Base-by-base conservation (phyloP, 64 coral and sea anemone genomes). In the Acropora tenuis region DNA sequence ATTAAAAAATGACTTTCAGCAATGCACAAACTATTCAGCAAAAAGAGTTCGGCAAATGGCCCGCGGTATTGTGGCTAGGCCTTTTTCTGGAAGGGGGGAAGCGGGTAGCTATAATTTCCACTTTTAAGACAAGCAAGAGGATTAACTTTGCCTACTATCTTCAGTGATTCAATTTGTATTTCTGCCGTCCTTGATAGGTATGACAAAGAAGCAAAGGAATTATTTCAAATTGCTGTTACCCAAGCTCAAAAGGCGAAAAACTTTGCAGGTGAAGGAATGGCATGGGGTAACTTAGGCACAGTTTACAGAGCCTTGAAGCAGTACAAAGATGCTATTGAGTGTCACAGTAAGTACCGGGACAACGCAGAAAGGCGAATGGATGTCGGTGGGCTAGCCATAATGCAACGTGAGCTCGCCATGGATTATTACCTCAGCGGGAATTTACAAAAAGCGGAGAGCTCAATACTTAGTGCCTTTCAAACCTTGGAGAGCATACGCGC, bases 221-320 rank as follows among this genome's bases (percentile, higher is more conserved):
- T 94, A 79, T 89, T 94, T 69, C 11, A 52, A 30, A 65, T 89
- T 74, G 92, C 87, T 17, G 49, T 94, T 43, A 43, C 89, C 16
- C 43, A 50, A 16, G 78, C 88, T 12, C 69, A 74, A 8, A 73
- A 42, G 13, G 92, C 92, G 8, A 45, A 67, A 68, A 94, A 94
- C 58, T 82, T 94, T 44, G 92, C 92, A 16, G 78, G 92, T 50
- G 92, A 94, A 50, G 92, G 92, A 16, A 94, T 94, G 92, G 92
- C 92, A 1, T 89, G 92, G 92, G 92, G 92, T 7, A 94, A 94
- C 30, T 71, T 94, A 6, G 92, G 92, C 53, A 84, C 87, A 7
- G 92, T 94, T 3, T 89, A 94, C 58, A 89, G 92, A 82, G 58
- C 79, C 15, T 75, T 94, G 55, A 87, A 74, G 53, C 87, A 52